Conservation (phyloP, 2,888 invertebrate species). For the Dyspetes luteomarginatus region DNA sequence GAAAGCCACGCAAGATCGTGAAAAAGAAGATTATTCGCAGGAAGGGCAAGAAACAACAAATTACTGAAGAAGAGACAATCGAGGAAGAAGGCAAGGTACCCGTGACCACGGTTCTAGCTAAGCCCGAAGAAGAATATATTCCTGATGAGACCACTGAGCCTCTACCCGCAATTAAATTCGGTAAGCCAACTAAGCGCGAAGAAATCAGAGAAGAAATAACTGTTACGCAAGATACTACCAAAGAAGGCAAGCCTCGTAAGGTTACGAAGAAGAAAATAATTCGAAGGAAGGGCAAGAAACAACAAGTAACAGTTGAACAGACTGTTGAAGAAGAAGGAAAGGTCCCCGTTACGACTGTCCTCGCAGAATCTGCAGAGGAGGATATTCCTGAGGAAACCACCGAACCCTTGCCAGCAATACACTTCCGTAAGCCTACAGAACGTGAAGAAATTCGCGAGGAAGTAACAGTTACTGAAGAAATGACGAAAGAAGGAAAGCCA, state of each 20-base stretch:
- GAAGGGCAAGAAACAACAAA: conserved; percentile 81
- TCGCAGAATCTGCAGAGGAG: conserved; percentile 72
- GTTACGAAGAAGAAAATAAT: conserved; percentile 76
- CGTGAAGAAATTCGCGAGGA: too few species aligned
- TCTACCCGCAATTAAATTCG: conserved; percentile 31
- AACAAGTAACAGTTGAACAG: conserved; percentile 81
- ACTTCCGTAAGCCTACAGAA: conserved; percentile 53
- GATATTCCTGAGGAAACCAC: conserved; percentile 52
- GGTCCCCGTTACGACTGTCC: conserved; percentile 81
- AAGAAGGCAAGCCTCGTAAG: conserved; percentile 76
- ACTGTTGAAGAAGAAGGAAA: conserved; percentile 84
- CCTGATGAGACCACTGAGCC: conserved; percentile 44
- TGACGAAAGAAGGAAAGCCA: too few species aligned
- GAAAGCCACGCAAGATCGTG: conserved; percentile 72
- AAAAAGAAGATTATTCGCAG: conserved; percentile 82
- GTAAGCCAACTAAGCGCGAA: conserved; percentile 69
- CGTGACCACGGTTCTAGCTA: conserved; percentile 78
- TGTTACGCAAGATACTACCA: conserved; percentile 80
- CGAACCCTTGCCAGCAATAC: conserved; percentile 24
- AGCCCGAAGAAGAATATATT: conserved; percentile 70
- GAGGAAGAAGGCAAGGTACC: conserved; percentile 82
- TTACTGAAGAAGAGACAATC: conserved; percentile 82
- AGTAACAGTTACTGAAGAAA: too few species aligned
- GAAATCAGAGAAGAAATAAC: conserved; percentile 68
- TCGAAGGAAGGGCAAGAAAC: conserved; percentile 74